Evolutionary conservation across 1,140 invertebrate species (phyloP), one percentile per base, ranked within the genome.

Genomic region (Agraylea sexmaculata): DNA sequence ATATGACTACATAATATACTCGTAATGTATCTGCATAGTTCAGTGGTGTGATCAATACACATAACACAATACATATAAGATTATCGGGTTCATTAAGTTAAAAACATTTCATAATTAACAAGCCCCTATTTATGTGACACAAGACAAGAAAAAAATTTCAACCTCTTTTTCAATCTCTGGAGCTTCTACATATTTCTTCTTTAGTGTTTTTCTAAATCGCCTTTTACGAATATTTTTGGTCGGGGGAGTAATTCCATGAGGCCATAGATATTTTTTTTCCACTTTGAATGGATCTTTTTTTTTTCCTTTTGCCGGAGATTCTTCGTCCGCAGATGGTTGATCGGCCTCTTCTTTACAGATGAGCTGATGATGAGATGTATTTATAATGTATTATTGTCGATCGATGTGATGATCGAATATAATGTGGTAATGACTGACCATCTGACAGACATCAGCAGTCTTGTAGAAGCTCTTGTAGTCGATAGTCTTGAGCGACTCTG

Each of bases 381-480:
- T 11, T 31, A 5, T 11, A 11, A 28, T 38, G 6, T 13, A 38
- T 25, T 10, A 38, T 28, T 18, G n/a, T 7, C 6, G n/a, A 25
- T 25, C n/a, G n/a, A 25, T 7, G 6, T 7, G 23, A 25, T n/a
- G n/a, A n/a, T 25, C 23, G n/a, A 25, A n/a, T 25, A 25, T 25
- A 25, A 25, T 18, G 16, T 11, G 12, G 16, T 6, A 10, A 36
- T 31, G 25, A 45, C 34, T 40, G 49, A 47, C 53, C 60, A 81
- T 84, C 72, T 95, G 90, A 58, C 86, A 89, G 51, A 98, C 83
- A 63, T 97, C 92, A 0, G 91, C 91, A 11, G 90, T 92, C 71
- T 97, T 97, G 55, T 97, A 97, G 52, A 97, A 92, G 54, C 83
- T 93, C 63, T 95, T 97, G 40, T 75, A 80, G 53, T 98, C 93